Percentiles rank a stretch among this genome's conserved stretches.
phyloP scores from a whole-genome alignment of 1,140 invertebrate genomes.

The Aphelenchoides avenae region DNA sequence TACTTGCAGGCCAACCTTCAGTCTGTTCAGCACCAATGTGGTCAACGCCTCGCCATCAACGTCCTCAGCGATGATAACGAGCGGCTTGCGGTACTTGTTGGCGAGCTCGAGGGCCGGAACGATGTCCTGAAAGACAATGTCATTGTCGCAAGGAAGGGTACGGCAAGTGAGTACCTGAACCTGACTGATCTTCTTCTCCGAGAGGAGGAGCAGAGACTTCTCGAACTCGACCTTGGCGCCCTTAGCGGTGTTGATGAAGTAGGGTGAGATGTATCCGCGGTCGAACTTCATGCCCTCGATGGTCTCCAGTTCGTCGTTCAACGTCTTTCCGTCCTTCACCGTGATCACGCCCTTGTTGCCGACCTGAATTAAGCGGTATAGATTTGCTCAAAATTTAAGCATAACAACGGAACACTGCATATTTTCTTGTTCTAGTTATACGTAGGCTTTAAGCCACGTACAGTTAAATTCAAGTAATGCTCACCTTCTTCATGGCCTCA shows the following conservation, averaged over 20 bases:
- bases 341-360: constrained; percentile 49
- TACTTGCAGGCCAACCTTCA: constrained; percentile 18
- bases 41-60: constrained; percentile 44
- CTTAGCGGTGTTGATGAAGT: constrained; percentile 35
- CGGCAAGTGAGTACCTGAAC: constrained; percentile 26
- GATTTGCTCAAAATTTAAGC: too few relatives aligned
- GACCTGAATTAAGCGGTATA: too few relatives aligned
- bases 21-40: constrained; percentile 39
- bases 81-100: constrained; percentile 17
- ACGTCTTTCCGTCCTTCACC: constrained; percentile 34
- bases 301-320: constrained; percentile 37
- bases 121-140: too few relatives aligned
- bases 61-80: constrained; percentile 45
- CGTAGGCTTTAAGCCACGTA: too few relatives aligned
- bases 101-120: constrained; percentile 25
- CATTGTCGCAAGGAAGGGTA: too few relatives aligned
- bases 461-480: too few relatives aligned
- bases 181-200: constrained; percentile 45
- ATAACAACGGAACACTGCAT: too few relatives aligned
- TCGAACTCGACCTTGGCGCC: constrained; percentile 30
- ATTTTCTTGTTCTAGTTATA: too few relatives aligned
- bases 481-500: constrained; percentile 49
- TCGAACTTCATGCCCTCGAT: constrained; percentile 50
- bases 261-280: constrained; percentile 46
- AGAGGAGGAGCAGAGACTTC: constrained; percentile 28